Base-by-base conservation (phyloP, 2,888 invertebrate genomes). In the Calameuta idolon region DNA sequence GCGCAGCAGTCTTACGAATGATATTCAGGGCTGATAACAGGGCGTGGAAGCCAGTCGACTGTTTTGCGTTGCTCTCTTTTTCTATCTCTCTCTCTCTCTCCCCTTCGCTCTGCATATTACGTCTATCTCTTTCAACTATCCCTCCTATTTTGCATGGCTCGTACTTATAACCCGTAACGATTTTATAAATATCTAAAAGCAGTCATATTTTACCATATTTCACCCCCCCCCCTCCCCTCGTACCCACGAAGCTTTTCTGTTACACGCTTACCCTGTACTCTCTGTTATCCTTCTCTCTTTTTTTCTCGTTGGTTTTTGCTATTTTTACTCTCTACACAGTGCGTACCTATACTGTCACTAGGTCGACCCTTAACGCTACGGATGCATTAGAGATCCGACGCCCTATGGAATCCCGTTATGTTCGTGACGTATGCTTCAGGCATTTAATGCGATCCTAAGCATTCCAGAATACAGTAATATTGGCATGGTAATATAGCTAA, bases 141-240 rank as follows among this genome's bases (percentile, higher is more conserved):
- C 71, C 33, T 71, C 34, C 71, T 73, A 73, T 69, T 74, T 71
- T 23, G 33, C 12, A 71, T 71, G 1, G 31, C 71, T 71, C 82
- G 80, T 83, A 82, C 83, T 85, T 85, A 86, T 85, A 85, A 85
- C 81, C 83, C 76, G 81, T 83, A 76, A 82, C 79, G 81, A 81
- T 86, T 87, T 88, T 86, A 87, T 87, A 88, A 88, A 88, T 87
- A 87, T 88, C 87, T 86, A 87, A 85, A 82, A 85, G 79, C 73
- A 77, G 68, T 69, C 78, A 69, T 69, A 34, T 69, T 69, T 40
- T 69, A 75, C 71, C 78, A 68, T 71, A 33, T 69, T 40, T 40
- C 73, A 35, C 35, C 12, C 3, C 3, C 34, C 3, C 12, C 34
- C 11, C 1, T 5, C 69, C 69, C n/a, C 69, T 23, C 33, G n/a